Evolutionary conservation across 2,113 vertebrate species (phyloP).

Genomic region (Dromiciops gliroides): DNA sequence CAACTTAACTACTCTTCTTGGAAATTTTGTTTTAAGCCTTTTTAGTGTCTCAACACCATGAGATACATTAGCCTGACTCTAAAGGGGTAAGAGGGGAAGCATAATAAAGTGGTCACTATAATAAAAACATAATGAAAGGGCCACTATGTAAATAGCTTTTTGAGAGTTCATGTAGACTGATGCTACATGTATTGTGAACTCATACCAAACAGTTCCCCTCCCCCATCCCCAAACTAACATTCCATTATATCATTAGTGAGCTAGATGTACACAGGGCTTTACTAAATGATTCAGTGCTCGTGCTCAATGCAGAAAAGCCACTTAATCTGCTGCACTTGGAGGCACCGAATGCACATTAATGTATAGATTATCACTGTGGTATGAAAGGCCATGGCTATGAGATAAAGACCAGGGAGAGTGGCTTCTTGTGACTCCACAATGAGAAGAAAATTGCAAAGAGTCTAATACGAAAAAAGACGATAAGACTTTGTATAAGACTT

Average conservation of each 20-base stretch:
- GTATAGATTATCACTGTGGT: background rate
- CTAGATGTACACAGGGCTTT: background rate
- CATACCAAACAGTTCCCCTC: background rate
- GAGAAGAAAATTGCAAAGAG: background rate
- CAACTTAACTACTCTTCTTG: background rate
- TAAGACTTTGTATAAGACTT: background rate
- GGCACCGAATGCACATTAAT: background rate
- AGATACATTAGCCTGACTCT: background rate
- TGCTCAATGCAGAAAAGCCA: background rate
- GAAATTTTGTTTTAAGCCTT: conserved; percentile 7
- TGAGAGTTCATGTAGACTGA: background rate
- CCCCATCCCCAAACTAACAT: background rate
- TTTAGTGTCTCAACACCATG: background rate
- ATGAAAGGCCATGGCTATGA: background rate
- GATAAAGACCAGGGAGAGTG: background rate
- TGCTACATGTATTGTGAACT: conserved; percentile 12
- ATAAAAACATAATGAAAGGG: background rate
- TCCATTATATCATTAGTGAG: background rate
- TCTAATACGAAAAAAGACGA: background rate
- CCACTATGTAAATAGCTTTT: background rate
- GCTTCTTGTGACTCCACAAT: background rate
- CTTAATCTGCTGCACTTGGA: background rate
- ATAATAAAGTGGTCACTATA: background rate
- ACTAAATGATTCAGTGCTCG: background rate
- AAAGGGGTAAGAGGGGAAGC: background rate